Base-by-base conservation (phyloP, 2,113 vertebrate genomes). In the Calidris pugnax region DNA sequence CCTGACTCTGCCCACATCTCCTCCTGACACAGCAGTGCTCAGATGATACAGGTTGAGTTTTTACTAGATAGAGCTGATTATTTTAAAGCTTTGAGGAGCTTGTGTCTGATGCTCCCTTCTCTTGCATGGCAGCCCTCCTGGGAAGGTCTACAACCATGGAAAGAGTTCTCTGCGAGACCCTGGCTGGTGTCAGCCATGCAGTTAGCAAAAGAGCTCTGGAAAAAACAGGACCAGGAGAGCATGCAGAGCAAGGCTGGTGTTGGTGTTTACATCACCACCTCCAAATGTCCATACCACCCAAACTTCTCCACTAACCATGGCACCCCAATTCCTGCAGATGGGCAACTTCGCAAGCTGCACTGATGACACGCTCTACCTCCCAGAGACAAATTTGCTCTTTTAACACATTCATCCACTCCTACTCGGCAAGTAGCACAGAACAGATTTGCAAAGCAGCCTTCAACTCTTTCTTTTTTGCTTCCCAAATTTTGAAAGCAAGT, bases 241-340 rank as follows among this genome's bases (percentile, higher is more conserved):
- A 26, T 2, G 11, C 67, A 68, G 59, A 43, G 30, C n/a, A 62
- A 75, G 69, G 17, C 62, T 51, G 18, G 12, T 10, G 28, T 16
- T 51, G 18, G 12, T 10, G 28, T 16, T 51, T 33, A 3, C 37
- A 37, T 32, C 45, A 47, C 45, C 45, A 47, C 47, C 47, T 55
- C 37, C 71, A 45, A 53, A 18, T 2, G 21, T 22, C 33, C 4
- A 1, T 9, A 19, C 12, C 51, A 66, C 13, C 26, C 15, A 41
- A 20, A 35, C 8, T 27, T 57, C 60, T 45, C 35, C 23, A n/a
- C 37, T 45, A 22, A 37, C 8, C 1, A 0, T 5, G 6, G 14
- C 27, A 37, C 45, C 51, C 10, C 66, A 30, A 3, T 33, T 80
- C 41, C 55, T 35, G 37, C 62, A 19, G 9, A 67, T 0, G 0